phyloP scores from a whole-genome alignment of 1,140 invertebrate genomes.

The Sarcophaga bullata region DNA sequence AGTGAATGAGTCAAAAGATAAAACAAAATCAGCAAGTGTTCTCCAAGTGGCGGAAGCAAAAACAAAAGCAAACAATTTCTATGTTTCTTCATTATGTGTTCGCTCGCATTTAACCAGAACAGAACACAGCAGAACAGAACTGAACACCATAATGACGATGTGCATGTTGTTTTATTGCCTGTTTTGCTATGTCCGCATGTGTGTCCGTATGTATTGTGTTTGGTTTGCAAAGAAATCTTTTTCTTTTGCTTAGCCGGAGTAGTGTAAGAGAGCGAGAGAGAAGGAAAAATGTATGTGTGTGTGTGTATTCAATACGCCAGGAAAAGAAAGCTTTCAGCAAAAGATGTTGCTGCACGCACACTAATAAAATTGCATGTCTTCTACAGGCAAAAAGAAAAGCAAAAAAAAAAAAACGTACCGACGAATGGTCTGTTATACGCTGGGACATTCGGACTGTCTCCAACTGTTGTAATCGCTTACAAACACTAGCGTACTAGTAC shows the following conservation, averaged over 20 bases:
- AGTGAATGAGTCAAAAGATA: not conserved
- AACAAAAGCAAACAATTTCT: not conserved
- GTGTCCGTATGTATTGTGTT: not conserved
- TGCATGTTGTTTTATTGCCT: too few relatives aligned
- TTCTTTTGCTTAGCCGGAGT: not conserved
- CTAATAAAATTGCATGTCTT: conserved; percentile 22
- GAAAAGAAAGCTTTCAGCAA: conserved; percentile 21
- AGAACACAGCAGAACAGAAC: not conserved
- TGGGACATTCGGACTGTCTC: not conserved
- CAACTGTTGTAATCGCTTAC: not conserved
- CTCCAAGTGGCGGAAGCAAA: conserved; percentile 26
- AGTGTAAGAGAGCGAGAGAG: not conserved
- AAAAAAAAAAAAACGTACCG: too few relatives aligned
- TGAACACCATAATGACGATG: too few relatives aligned
- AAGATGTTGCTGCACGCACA: not conserved
- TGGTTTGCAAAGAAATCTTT: too few relatives aligned
- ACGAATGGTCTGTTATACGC: too few relatives aligned
- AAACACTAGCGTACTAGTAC: too few relatives aligned
- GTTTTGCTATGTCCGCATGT: too few relatives aligned
- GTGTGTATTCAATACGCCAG: conserved; percentile 3
- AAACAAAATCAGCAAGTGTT: conserved; percentile 35
- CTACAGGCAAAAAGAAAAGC: too few relatives aligned
- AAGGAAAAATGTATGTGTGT: not conserved
- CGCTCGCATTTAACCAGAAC: not conserved
- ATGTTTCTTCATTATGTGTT: not conserved